Base-by-base conservation (phyloP, 2,888 invertebrate genomes). In the Sthenelais limicola region DNA sequence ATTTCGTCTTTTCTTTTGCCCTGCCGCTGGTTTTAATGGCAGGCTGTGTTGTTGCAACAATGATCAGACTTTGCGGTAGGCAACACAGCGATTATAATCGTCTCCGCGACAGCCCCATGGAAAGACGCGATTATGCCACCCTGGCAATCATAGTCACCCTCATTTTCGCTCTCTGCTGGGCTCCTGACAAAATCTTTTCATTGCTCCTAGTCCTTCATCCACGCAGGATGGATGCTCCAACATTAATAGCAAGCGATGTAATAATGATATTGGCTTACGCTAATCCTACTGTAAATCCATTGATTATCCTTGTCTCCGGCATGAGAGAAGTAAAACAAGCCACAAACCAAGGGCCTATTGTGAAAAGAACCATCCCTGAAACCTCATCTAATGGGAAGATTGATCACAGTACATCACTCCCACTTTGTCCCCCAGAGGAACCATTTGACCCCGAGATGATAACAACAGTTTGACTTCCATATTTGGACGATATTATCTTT, bases 111-210 rank as follows among this genome's bases (percentile, higher is more conserved):
- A 30, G 26, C 9, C 24, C 38, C 2, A 35, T 24, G 26, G 30
- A 43, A 38, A 30, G 47, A 43, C 33, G 30, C 7, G 48, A 38
- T 9, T 33, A 33, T n/a, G 33, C 70, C 15, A 28, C 48, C 12
- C n/a, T 56, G 12, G 51, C 38, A 3, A 24, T 70, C 15, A 28
- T n/a, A 12, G 28, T 70, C 26, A 70, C 70, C 2, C 21, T 43
- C 21, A 47, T 38, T 1, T 70, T 70, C 70, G 54, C 54, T 7
- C 18, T 70, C 43, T 70, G 70, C 43, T 70, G 70, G 70, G 47
- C 54, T n/a, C 70, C 70, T 3, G 70, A 70, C 30, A 70, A 70
- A 54, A 70, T 70, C 38, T 56, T 70, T 30, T 28, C 38, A 7
- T 30, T 70, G 21, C 26, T 38, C 26, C 43, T 70, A 4, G 28